Evolutionary conservation across 2,113 vertebrate genomes (phyloP).

Genomic region (Hymenochirus boettgeri): DNA sequence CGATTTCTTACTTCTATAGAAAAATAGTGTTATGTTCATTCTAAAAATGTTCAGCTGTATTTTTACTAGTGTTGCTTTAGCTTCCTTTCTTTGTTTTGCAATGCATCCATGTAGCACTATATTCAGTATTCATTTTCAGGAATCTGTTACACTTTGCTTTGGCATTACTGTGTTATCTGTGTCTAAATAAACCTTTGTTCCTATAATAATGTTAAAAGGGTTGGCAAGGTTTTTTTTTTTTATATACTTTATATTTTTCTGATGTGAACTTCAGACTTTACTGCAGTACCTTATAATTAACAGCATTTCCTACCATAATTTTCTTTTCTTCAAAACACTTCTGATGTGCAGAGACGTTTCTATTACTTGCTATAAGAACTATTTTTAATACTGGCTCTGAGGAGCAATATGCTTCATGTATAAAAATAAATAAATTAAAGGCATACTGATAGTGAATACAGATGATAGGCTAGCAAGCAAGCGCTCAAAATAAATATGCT

Average conservation of each 20-base stretch:
- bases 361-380: constrained; percentile 13
- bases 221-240: constrained; percentile 23
- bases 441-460: too few relatives aligned
- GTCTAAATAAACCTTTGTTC: constrained; percentile 29
- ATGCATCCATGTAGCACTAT: too few relatives aligned
- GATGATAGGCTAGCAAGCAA: too few relatives aligned
- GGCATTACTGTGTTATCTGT: constrained; percentile 2
- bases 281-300: constrained; percentile 29
- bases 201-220: background rate
- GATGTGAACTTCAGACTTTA: constrained; percentile 28
- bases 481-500: too few relatives aligned
- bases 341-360: constrained; percentile 25
- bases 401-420: constrained; percentile 3
- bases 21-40: too few relatives aligned
- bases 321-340: constrained; percentile 30
- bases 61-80: too few relatives aligned
- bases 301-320: constrained; percentile 37
- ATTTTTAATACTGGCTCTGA: constrained; percentile 23
- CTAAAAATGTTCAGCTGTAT: too few relatives aligned
- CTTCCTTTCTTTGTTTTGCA: constrained; percentile 3
- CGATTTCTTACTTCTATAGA: too few relatives aligned
- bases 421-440: too few relatives aligned
- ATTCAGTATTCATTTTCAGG: too few relatives aligned
- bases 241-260: constrained; percentile 29
- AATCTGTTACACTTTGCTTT: background rate